Base-by-base conservation (phyloP, 1,140 invertebrate genomes). In the Harpegnathos saltator region DNA sequence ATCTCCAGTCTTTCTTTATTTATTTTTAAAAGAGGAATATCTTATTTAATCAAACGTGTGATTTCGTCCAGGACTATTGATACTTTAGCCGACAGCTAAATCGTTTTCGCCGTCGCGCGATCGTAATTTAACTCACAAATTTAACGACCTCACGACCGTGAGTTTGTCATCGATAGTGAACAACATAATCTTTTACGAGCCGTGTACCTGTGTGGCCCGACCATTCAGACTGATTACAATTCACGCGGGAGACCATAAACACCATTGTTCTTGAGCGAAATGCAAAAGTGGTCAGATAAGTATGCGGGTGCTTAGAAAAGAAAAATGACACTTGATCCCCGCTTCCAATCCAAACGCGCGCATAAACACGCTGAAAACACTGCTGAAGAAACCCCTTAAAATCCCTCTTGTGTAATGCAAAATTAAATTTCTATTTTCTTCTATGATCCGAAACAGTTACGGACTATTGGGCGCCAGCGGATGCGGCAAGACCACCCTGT, bases 391-490 rank as follows among this genome's bases (percentile, higher is more conserved):
- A n/a, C n/a, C n/a, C n/a, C n/a, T n/a, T n/a, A n/a, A n/a, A n/a
- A n/a, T n/a, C n/a, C n/a, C n/a, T n/a, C n/a, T n/a, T n/a, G n/a
- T 5, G 12, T 14, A 59, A 62, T 24, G 14, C 3, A 62, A 2
- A 17, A 74, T 54, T 0, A 15, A 5, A n/a, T n/a, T n/a, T n/a
- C n/a, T 22, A 29, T 63, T 7, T 9, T 12, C 69, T 58, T 0
- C 29, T n/a, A 19, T 54, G 7, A 44, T 66, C 14, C 15, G 9
- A 52, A 87, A 63, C 63, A 98, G 97, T 90, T 98, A 99, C 90
- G 98, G 98, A 29, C 94, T 99, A 11, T 94, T 99, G 26, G 98
- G 97, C 17, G 96, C 97, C 12, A 98, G 97, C 74, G 98, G 98
- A 5, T 97, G 97, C 90, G 97, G 97, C 12, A 98, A 98, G 94